Evolutionary conservation across 1,140 invertebrate species (phyloP).

Genomic region (Drosophila trapezifrons): DNA sequence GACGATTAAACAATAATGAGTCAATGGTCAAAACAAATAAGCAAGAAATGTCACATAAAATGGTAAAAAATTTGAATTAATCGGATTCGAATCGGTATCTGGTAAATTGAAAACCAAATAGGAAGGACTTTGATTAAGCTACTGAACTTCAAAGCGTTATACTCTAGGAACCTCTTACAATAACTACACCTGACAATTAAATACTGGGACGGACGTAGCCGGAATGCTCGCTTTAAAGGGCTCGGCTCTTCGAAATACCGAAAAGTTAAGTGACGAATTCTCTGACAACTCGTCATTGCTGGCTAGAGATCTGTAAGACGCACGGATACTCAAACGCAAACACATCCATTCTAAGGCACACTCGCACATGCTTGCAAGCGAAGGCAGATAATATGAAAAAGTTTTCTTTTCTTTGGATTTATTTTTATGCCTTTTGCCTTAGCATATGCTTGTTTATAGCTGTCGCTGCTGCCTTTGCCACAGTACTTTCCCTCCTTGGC

Average conservation of each 20-base stretch:
- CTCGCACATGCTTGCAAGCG: conserved; percentile 14
- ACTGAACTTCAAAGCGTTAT: too few relatives aligned
- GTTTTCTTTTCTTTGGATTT: conserved; percentile 58
- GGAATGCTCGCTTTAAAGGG: too few relatives aligned
- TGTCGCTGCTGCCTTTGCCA: conserved; percentile 21
- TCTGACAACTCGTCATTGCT: conserved; percentile 16
- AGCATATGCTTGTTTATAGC: conserved; percentile 78
- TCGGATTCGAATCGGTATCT: too few relatives aligned
- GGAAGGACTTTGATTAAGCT: too few relatives aligned
- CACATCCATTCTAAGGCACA: conserved; percentile 24
- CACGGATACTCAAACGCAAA: conserved; percentile 21
- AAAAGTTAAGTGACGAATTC: conserved; percentile 19
- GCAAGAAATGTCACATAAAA: conserved; percentile 29
- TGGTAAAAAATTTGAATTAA: too few relatives aligned
- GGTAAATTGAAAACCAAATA: neutral
- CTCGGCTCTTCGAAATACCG: neutral
- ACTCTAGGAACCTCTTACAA: too few relatives aligned
- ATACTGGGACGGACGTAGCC: too few relatives aligned
- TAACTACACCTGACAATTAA: too few relatives aligned
- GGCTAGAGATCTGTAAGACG: conserved; percentile 1
- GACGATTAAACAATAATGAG: conserved; percentile 26
- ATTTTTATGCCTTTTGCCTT: conserved; percentile 75
- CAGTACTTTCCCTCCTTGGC: neutral
- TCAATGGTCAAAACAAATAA: conserved; percentile 16
- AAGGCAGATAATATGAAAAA: conserved; percentile 71